Conservation (phyloP, 92 coral and sea anemone genomes). For the Isaurus tuberculatus region DNA sequence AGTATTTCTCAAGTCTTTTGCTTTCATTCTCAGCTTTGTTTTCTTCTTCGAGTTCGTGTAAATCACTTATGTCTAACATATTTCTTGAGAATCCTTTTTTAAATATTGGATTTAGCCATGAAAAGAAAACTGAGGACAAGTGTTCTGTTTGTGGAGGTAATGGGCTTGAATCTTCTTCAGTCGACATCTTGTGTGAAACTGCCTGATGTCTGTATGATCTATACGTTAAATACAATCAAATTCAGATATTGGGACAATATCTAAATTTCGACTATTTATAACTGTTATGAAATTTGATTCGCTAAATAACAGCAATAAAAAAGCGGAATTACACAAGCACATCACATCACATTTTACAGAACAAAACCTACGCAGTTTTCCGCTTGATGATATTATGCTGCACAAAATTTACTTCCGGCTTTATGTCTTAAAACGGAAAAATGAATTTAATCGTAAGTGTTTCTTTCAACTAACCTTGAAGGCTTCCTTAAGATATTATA, state of each 20-base stretch:
- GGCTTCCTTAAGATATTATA: too few species aligned
- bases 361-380: background rate
- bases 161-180: background rate
- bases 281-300: background rate
- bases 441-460: too few species aligned
- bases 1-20: slow-evolving; percentile 23
- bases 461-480: too few species aligned
- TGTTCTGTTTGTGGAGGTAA: slow-evolving; percentile 18
- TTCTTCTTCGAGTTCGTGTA: slow-evolving; percentile 32
- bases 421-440: too few species aligned
- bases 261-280: background rate
- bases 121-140: slow-evolving; percentile 16
- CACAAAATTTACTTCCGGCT: too few species aligned
- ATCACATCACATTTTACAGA: background rate
- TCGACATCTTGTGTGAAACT: slow-evolving; percentile 8
- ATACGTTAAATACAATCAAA: slow-evolving; percentile 2
- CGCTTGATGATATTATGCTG: too few species aligned
- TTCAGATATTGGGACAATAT: slow-evolving; percentile 24
- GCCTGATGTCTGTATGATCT: background rate
- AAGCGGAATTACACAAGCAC: slow-evolving; percentile 24
- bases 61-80: slow-evolving; percentile 8
- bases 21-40: slow-evolving; percentile 39
- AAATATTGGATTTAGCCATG: slow-evolving; percentile 44
- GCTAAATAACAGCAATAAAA: background rate
- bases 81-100: slow-evolving; percentile 30